Evolutionary conservation across 2,888 invertebrate genomes (phyloP).

Genomic region (Molanna angustata): DNA sequence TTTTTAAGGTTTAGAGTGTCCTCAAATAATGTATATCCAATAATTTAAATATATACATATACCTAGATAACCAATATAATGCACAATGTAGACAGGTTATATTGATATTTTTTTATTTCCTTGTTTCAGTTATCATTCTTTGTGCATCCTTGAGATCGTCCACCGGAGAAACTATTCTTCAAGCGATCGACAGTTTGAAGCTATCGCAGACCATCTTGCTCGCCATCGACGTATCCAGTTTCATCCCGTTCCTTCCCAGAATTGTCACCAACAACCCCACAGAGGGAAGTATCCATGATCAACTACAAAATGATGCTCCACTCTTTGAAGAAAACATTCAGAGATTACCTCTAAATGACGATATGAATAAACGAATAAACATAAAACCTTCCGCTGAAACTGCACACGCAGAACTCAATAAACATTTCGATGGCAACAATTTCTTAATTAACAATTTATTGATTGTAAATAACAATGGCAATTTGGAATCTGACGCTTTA

Average conservation of each 20-base stretch:
- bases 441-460: too few species aligned
- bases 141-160: conserved; percentile 50
- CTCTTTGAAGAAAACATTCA: background rate
- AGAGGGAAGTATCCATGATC: conserved; percentile 10
- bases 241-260: conserved; percentile 41
- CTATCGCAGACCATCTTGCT: conserved; percentile 45
- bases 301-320: conserved; percentile 18
- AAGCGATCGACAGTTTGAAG: conserved; percentile 45
- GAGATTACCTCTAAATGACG: too few species aligned
- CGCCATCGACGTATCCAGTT: conserved; percentile 44
- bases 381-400: too few species aligned
- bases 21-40: too few species aligned
- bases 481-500: too few species aligned
- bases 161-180: conserved; percentile 42
- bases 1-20: too few species aligned
- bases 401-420: too few species aligned
- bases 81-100: background rate
- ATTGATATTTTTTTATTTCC: conserved; percentile 29
- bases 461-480: too few species aligned
- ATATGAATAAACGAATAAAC: too few species aligned
- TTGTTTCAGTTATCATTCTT: conserved; percentile 48
- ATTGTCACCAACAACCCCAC: conserved; percentile 3
- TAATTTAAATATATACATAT: too few species aligned
- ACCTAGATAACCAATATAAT: too few species aligned
- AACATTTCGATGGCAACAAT: too few species aligned